phyloP scores from a whole-genome alignment of 2,113 vertebrate genomes.

The Toxotes jaculatrix region DNA sequence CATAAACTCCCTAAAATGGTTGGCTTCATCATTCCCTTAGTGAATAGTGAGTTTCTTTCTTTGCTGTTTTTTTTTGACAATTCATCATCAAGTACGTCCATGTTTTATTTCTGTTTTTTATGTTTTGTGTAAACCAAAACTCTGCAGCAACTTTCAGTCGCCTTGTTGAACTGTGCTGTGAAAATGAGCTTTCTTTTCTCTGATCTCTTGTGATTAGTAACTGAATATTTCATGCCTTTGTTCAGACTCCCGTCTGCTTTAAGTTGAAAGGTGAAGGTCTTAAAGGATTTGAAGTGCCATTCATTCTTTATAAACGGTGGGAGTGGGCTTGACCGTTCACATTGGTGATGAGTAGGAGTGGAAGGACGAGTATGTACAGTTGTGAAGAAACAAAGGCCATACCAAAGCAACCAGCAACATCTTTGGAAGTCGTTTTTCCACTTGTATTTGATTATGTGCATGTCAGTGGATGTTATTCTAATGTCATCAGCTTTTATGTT shows the following conservation, averaged over 20 bases:
- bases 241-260: neutral
- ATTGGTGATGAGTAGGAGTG: no score
- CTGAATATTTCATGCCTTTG: neutral
- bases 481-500: neutral
- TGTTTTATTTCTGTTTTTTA: neutral
- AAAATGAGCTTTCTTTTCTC: neutral
- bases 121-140: neutral
- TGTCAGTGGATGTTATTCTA: no score
- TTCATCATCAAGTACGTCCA: neutral
- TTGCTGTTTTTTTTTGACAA: no score
- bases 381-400: no score
- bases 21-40: no score
- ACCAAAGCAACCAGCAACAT: no score
- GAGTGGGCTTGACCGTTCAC: no score
- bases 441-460: neutral
- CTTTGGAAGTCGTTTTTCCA: neutral
- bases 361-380: no score
- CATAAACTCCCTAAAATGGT: no score
- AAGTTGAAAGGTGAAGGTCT: neutral
- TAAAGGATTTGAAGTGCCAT: neutral
- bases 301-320: no score
- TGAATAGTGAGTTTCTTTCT: neutral
- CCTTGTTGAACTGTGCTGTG: neutral
- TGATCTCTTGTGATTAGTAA: neutral
- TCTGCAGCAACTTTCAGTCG: neutral